Evolutionary conservation across 2,113 vertebrate genomes (phyloP), one percentile per base, ranked within the genome.

Genomic region (Microcebus ravelobensis): DNA sequence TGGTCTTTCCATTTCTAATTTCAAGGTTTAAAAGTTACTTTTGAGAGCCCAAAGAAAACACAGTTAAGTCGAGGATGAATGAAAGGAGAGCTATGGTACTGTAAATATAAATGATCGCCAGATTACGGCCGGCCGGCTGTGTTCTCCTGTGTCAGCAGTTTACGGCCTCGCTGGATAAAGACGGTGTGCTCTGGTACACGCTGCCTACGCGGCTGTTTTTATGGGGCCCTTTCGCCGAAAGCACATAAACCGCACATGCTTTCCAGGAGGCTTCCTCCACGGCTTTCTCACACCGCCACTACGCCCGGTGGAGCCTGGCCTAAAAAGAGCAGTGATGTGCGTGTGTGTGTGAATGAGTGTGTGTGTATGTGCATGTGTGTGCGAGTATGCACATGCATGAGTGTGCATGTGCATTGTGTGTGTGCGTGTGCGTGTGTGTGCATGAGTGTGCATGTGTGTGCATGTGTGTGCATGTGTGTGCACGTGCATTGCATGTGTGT

Each of bases 1-100:
- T 73, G 48, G 13, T 68, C 82, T 91, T 94, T 13, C 48, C 61
- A 87, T 80, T 96, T 95, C 95, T 95, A 65, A 92, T 82, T 96
- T 94, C 68, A 81, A 94, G 84, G 27, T 23, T 94, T 95, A 89
- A 85, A 48, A 91, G 90, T 67, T 59, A 25, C 9, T 95, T 96
- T 70, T 55, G 31, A 92, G 23, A 93, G 42, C n/a, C 70, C 7
- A 59, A 61, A 84, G 87, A 70, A 95, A 94, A 84, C 92, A 89
- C 48, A 31, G 89, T 90, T 80, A 97, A 96, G 94, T 76, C 45
- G 77, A 55, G 21, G 96, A 92, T 50, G 48, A 97, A 95, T 76
- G 85, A 36, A 45, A 34, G 42, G 45, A 91, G 17, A 36, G 36
- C 31, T 25, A 29, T 0, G 48, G 87, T 42, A 48, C 0, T 61